These are phyloP conservation scores for Drosophila fungiperda DNA, from an alignment of 2,888 invertebrate genomes.

Conservation along the genomic window DNA sequence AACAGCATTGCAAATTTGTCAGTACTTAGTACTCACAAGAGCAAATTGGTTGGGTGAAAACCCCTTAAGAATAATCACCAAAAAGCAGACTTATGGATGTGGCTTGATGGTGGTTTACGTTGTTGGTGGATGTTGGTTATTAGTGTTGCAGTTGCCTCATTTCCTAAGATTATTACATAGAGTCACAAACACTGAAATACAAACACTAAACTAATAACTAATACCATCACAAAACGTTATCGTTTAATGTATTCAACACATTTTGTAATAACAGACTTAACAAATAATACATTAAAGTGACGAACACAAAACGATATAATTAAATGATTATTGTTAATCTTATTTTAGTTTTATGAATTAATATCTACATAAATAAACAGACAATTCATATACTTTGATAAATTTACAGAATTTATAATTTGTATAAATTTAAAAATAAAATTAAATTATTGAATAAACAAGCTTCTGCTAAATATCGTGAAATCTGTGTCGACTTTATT, in stretches of 20 bases:
- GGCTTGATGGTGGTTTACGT: background rate
- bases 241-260: background rate
- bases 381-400: background rate
- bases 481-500: background rate
- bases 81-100: background rate
- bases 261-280: background rate
- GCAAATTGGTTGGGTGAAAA: constrained; percentile 23
- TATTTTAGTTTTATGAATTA: background rate
- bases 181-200: constrained; percentile 25
- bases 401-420: background rate
- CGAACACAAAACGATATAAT: background rate
- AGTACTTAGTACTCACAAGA: background rate
- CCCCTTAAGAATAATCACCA: constrained; percentile 12
- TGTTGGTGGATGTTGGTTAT: constrained; percentile 7
- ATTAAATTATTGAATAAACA: background rate
- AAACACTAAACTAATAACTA: background rate
- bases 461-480: background rate
- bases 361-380: background rate
- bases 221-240: constrained; percentile 1
- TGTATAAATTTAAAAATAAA: background rate
- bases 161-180: constrained; percentile 38
- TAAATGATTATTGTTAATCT: background rate
- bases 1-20: constrained; percentile 23
- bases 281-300: background rate
- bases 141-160: constrained; percentile 11